phyloP scores from a whole-genome alignment of 2,797 vertebrate genomes.

The Neomorphus geoffroyi region DNA sequence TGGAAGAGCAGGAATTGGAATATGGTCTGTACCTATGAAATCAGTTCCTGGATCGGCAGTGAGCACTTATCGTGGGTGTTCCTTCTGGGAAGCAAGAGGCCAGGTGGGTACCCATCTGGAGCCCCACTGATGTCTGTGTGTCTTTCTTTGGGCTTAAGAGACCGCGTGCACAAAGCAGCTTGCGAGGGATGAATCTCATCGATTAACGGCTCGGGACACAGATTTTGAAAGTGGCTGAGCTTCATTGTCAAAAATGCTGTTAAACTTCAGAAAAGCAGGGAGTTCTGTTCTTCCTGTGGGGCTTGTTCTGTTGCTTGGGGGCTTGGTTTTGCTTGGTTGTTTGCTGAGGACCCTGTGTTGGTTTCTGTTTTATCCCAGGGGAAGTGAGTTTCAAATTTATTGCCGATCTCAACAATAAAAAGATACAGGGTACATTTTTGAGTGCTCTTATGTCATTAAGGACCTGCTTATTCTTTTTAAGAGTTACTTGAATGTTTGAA shows the following conservation, averaged over 20 bases:
- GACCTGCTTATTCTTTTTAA: not conserved
- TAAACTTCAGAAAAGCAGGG: not conserved
- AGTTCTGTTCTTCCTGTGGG: not conserved
- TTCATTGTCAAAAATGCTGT: not conserved
- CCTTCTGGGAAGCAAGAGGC: not conserved
- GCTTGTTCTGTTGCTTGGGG: not conserved
- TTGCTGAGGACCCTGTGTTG: not conserved
- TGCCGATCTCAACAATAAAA: not conserved
- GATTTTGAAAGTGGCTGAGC: not conserved
- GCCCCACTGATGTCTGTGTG: not conserved
- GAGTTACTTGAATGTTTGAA: not conserved
- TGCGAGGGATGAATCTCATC: not conserved
- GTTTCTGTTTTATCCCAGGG: not conserved
- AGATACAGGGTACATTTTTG: not conserved
- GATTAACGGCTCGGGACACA: not conserved
- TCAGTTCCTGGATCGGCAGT: not conserved
- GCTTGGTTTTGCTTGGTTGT: not conserved
- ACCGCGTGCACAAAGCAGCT: not conserved
- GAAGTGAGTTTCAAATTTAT: not conserved
- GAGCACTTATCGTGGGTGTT: not conserved
- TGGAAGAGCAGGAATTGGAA: not conserved
- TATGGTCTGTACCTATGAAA: fast-evolving
- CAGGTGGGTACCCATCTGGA: slow-evolving; percentile 33
- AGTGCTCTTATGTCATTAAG: not conserved
- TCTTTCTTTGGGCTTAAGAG: not conserved